These are phyloP conservation scores for Blastomussa wellsi DNA, from an alignment of 92 coral and sea anemone species.

Conservation along the genomic window DNA sequence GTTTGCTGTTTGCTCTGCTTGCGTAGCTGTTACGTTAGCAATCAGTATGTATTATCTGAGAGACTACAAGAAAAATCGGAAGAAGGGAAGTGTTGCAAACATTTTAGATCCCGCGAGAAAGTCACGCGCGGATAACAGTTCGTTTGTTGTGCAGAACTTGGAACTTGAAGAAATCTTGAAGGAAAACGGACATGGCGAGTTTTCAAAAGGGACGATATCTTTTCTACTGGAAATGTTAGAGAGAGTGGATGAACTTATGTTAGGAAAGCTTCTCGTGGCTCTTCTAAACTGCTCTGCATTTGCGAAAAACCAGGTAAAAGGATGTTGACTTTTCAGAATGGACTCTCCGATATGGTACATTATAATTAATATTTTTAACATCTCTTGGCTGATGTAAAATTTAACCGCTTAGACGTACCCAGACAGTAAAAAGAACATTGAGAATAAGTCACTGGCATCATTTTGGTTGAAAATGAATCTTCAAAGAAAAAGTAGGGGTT, in stretches of 20 bases:
- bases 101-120: background rate
- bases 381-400: too few species aligned
- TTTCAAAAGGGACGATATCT: constrained; percentile 24
- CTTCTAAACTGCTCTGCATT: constrained; percentile 73
- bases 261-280: constrained; percentile 68
- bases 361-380: too few species aligned
- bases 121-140: background rate
- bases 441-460: too few species aligned
- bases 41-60: constrained; percentile 24
- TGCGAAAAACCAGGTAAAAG: constrained; percentile 72
- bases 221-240: constrained; percentile 49
- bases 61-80: constrained; percentile 1
- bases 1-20: constrained; percentile 21
- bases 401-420: too few species aligned
- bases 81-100: background rate
- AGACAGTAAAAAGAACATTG: too few species aligned
- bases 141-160: background rate
- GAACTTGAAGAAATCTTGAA: constrained; percentile 28
- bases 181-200: constrained; percentile 43
- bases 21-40: constrained; percentile 17
- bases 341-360: too few species aligned
- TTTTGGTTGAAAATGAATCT: too few species aligned
- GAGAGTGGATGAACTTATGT: constrained; percentile 37
- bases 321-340: background rate
- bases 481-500: too few species aligned